Evolutionary conservation across 1,140 invertebrate species (phyloP), one percentile per base, ranked within the genome.

Genomic region (Caenorhabditis remanei): DNA sequence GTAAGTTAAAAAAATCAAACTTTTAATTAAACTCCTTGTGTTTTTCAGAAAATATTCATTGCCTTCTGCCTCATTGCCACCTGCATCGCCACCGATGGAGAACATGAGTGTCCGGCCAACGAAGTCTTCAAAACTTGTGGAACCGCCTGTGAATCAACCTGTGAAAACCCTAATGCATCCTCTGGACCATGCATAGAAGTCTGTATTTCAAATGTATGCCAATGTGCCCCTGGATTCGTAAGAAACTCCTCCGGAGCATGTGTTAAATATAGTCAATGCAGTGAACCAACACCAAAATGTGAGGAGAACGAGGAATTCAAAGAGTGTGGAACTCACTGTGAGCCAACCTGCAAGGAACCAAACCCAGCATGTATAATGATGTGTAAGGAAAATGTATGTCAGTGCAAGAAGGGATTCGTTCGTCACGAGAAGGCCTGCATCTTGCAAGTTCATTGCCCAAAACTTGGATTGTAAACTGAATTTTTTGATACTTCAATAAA

Each of bases 351-450:
- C 13, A 21, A 21, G 5, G 7, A 63, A 19, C 58, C 58, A 32
- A 7, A 21, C 21, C 58, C 58, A 24, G 4, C 58, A 6, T 63
- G 58, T 63, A 63, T 63, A 4, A 63, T 24, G 32, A 24, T 63
- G 58, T 63, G 58, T 32, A 63, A 63, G 32, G n/a, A n/a, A 32
- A 63, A 63, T 63, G 58, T 63, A 4, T 63, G 58, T 63, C 58
- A 63, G 32, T 63, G 58, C 13, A 24, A n/a, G 4, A 32, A 63
- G 19, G 58, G 58, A 63, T 63, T 19, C 19, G n/a, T 63, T 21
- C n/a, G 21, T 6, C 58, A 63, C 13, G 21, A 63, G 5, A 63
- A 63, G 21, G 58, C 32, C n/a, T 63, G 58, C 21, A 24, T 63
- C 19, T 13, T 7, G n/a, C n/a, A 21, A 5, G 19, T 2, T 13